A percentile compares a stretch with the other conserved stretches of the same genome.
These are phyloP conservation scores for Turnix velox DNA, from an alignment of 2,113 vertebrate genomes.

Conservation along the genomic window DNA sequence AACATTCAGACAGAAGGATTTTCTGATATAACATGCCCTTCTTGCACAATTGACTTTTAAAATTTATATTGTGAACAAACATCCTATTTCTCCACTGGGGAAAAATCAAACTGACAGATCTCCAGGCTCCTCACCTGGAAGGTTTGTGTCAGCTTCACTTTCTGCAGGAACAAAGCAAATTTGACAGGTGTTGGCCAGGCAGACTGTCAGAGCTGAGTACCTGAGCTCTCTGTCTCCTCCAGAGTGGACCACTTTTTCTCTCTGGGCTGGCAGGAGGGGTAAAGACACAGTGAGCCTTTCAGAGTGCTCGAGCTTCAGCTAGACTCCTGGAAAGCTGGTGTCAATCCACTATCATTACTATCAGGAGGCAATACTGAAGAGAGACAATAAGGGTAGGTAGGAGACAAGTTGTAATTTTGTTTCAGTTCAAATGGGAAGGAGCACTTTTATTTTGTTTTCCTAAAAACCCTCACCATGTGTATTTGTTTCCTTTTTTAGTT, in stretches of 20 bases:
- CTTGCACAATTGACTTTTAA: not conserved
- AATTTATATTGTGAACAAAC: not conserved
- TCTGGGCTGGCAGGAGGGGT: accelerated
- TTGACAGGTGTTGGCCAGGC: not conserved
- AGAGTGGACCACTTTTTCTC: not conserved
- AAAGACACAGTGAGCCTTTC: not conserved
- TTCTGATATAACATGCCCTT: not conserved
- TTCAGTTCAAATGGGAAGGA: not conserved
- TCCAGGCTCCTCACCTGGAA: not conserved
- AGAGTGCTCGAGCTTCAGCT: not conserved
- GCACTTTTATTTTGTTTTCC: not conserved
- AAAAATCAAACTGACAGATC: constrained; percentile 11
- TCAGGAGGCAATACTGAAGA: not conserved
- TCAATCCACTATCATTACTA: not conserved
- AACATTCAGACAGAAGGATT: not conserved
- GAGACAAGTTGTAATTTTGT: not conserved
- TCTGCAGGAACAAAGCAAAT: not conserved
- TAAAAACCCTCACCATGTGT: not conserved
- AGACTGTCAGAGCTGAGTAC: not conserved
- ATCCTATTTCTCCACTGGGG: not conserved
- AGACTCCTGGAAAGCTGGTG: not conserved
- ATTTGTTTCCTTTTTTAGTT: not conserved
- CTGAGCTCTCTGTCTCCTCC: not conserved
- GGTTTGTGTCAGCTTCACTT: not conserved
- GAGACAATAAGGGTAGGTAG: not conserved